phyloP scores from a whole-genome alignment of 2,888 invertebrate genomes.

The Agriopis aurantiaria region DNA sequence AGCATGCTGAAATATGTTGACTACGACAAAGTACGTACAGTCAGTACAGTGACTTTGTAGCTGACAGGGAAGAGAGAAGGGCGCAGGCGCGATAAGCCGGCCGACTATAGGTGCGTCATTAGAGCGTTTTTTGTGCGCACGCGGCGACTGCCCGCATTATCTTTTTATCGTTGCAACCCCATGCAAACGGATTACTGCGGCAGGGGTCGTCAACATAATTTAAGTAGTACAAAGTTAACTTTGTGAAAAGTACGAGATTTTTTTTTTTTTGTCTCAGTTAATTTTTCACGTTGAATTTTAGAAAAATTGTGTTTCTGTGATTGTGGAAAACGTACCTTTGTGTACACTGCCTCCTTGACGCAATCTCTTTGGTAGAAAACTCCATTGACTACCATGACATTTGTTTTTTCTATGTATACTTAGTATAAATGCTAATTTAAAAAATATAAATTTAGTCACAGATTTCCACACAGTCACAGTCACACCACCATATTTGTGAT shows the following conservation, averaged over 20 bases:
- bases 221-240: neutral
- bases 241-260: neutral
- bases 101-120: constrained; percentile 82
- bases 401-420: too few species aligned
- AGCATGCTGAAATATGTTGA: neutral
- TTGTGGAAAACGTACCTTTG: too few species aligned
- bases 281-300: neutral
- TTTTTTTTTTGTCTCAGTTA: neutral
- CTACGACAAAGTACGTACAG: constrained; percentile 12
- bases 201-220: constrained; percentile 64
- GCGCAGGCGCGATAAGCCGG: constrained; percentile 85
- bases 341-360: too few species aligned
- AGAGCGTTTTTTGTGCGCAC: constrained; percentile 81
- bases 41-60: constrained; percentile 34
- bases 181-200: constrained; percentile 74
- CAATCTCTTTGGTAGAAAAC: too few species aligned
- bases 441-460: too few species aligned
- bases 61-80: constrained; percentile 45
- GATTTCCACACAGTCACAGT: too few species aligned
- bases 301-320: too few species aligned
- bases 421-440: too few species aligned
- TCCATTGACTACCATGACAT: too few species aligned
- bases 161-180: constrained; percentile 85
- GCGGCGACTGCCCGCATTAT: constrained; percentile 81
- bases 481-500: too few species aligned